Evolutionary conservation across 2,797 vertebrate genomes (phyloP).

Genomic region (Arrhamphus sclerolepis): DNA sequence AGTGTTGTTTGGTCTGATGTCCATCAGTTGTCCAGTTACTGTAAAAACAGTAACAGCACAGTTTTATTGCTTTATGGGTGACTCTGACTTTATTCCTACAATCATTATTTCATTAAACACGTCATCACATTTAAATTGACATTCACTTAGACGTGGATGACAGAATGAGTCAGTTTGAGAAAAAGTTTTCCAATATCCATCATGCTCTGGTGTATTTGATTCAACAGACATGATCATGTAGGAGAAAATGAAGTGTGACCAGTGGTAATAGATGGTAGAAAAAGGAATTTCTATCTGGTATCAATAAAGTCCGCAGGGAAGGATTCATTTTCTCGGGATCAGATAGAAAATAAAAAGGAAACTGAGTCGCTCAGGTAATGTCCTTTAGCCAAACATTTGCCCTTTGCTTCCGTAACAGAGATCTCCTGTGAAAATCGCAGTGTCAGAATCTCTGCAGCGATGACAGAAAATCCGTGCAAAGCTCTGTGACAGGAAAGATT

Average conservation of each 20-base stretch:
- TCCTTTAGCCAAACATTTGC: constrained; percentile 14
- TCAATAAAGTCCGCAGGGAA: neutral
- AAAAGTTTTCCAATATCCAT: neutral
- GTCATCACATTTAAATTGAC: no score
- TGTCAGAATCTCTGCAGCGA: neutral
- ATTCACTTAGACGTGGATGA: neutral
- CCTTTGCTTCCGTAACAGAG: neutral
- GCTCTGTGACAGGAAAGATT: neutral
- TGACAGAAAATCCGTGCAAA: neutral
- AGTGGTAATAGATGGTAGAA: neutral
- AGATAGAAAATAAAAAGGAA: neutral
- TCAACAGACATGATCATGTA: neutral
- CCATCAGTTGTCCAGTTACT: neutral
- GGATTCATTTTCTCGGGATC: constrained; percentile 2
- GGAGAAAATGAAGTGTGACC: neutral
- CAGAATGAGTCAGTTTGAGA: constrained; percentile 2
- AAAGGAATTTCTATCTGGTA: neutral
- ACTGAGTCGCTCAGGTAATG: neutral
- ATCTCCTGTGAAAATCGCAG: neutral
- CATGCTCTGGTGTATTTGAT: neutral
- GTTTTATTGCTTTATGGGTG: neutral
- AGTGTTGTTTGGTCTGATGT: neutral
- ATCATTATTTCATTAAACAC: neutral
- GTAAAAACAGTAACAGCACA: neutral
- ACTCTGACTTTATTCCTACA: neutral